Evolutionary conservation across 2,888 invertebrate genomes (phyloP).

Genomic region (Erpobdella octoculata): DNA sequence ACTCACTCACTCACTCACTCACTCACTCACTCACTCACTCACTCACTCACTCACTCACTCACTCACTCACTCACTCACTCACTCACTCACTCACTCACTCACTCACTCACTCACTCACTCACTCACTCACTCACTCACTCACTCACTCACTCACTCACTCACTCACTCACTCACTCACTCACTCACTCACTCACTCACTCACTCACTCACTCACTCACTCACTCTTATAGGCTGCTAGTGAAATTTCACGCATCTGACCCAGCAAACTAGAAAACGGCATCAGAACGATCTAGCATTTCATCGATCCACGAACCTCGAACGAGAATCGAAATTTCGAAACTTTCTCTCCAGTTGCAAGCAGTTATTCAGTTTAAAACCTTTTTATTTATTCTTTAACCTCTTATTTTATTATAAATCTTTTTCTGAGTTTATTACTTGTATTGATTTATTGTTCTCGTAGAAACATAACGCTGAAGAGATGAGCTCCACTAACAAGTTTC

Average conservation of each 20-base stretch:
- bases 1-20: background rate
- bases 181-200: constrained; percentile 2
- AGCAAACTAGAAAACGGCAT: background rate
- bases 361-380: too few relatives aligned
- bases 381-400: too few relatives aligned
- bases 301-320: too few relatives aligned
- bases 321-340: too few relatives aligned
- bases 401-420: too few relatives aligned
- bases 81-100: background rate
- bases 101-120: background rate
- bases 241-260: background rate
- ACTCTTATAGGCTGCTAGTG: background rate
- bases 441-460: too few relatives aligned
- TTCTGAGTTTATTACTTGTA: too few relatives aligned
- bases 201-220: background rate
- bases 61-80: background rate
- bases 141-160: background rate
- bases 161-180: constrained; percentile 1
- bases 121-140: background rate
- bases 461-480: too few relatives aligned
- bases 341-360: too few relatives aligned
- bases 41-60: background rate
- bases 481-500: too few relatives aligned
- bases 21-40: background rate
- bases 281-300: too few relatives aligned